Evolutionary conservation across 2,797 vertebrate species (phyloP), one percentile per base, ranked within the genome.

Genomic region (Sebastes oblongus): DNA sequence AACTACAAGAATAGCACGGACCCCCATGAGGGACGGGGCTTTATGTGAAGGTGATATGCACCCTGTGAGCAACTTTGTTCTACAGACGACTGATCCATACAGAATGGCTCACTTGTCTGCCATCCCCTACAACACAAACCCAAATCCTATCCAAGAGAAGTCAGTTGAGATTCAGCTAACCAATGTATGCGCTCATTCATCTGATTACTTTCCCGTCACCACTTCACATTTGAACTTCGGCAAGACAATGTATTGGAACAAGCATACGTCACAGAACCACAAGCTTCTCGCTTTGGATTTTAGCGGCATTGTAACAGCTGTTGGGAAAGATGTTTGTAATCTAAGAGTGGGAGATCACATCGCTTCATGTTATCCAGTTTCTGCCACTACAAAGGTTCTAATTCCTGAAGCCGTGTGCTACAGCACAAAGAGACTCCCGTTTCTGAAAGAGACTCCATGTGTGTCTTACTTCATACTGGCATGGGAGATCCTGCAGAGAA

Each of bases 201-300:
- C 96, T 4, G 96, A 98, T 88, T 98, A 96, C 90, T 98, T 96
- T 88, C 96, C 97, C 30, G 83, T 97, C 80, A 97, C 91, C 59
- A 24, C 90, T 72, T 96, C 96, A 18, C 96, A 96, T 75, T 69
- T 91, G 22, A 89, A 73, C 54, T 96, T 94, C 80, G 95, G 96
- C 12, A 91, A 91, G 29, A 94, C 96, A 0, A 61, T 98, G 9
- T 98, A 98, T 20, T 98, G 97, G 97, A 95, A 90, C 84, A 92
- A 94, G n/a, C 88, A 96, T 25, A 58, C 82, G 0, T 82, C 84
- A 59, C 92, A 93, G 11, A 96, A 92, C 65, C 95, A 98, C 25
- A 79, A 89, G 2, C 92, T 97, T 80, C 70, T 97, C 54, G 95
- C 94, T 82, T 92, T 97, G 56, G 97, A 98, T 88, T 97, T 96